phyloP scores from a whole-genome alignment of 2,888 invertebrate species.

The Agonopterix subpropinquella region DNA sequence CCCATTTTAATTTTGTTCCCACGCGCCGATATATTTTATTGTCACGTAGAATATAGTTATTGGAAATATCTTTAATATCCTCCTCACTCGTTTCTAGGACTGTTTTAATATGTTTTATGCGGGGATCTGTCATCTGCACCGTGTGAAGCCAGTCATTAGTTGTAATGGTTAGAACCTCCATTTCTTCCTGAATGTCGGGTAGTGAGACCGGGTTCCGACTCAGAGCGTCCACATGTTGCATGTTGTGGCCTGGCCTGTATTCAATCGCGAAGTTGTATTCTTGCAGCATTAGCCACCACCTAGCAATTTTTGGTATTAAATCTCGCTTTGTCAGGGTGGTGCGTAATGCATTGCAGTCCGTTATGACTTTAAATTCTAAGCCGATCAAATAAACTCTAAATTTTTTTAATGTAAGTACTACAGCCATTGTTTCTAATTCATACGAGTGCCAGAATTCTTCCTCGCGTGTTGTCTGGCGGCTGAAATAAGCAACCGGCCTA shows the following conservation, averaged over 20 bases:
- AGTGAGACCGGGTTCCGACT: constrained; percentile 3
- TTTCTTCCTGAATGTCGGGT: neutral
- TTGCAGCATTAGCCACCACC: constrained; percentile 10
- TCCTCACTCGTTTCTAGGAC: constrained; percentile 8
- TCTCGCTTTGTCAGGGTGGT: constrained; percentile 4
- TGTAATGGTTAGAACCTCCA: neutral
- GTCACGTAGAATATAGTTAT: constrained; percentile 8
- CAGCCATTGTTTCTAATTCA: constrained; percentile 19
- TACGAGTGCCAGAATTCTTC: too few species aligned
- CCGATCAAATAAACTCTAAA: constrained; percentile 6
- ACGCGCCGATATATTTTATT: constrained; percentile 5
- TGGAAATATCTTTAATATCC: constrained; percentile 10
- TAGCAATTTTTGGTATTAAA: constrained; percentile 20
- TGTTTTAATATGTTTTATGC: constrained; percentile 8
- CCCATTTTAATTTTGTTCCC: constrained; percentile 18
- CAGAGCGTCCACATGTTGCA: neutral
- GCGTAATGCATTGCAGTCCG: constrained; percentile 6
- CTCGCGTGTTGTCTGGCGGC: too few species aligned
- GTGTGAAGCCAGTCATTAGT: constrained; percentile 12
- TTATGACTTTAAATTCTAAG: constrained; percentile 5
- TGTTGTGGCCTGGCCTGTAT: constrained; percentile 3
- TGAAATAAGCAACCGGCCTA: too few species aligned
- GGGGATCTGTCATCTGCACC: constrained; percentile 14
- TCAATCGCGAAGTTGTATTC: constrained; percentile 7
- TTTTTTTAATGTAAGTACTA: constrained; percentile 5